These are phyloP conservation scores for Caretta caretta DNA, from an alignment of 2,113 vertebrate genomes.

Conservation along the genomic window DNA sequence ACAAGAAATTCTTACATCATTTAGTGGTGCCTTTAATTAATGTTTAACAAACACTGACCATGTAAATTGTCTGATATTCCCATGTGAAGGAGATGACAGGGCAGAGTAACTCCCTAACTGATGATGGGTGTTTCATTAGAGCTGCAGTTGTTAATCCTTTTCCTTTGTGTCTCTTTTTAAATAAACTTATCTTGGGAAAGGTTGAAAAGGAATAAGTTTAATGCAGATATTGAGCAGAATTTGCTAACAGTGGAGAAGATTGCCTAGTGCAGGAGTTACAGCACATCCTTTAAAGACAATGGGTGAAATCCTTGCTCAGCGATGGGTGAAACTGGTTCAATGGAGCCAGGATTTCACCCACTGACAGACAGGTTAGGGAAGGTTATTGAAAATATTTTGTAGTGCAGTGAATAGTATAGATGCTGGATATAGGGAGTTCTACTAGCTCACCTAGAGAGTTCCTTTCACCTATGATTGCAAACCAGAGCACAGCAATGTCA, in stretches of 20 bases:
- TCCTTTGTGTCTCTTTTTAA: slow-evolving; percentile 77
- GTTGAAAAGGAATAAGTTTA: slow-evolving; percentile 63
- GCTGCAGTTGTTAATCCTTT: slow-evolving; percentile 74
- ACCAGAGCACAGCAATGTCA: not conserved
- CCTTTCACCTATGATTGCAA: not conserved
- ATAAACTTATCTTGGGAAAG: slow-evolving; percentile 70
- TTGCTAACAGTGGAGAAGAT: slow-evolving; percentile 55
- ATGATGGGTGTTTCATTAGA: slow-evolving; percentile 72
- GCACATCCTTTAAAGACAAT: slow-evolving; percentile 41
- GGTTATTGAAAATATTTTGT: not conserved
- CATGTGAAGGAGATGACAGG: slow-evolving; percentile 65
- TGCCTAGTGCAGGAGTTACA: slow-evolving; percentile 47
- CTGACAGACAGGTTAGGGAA: slow-evolving; percentile 23
- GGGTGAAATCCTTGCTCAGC: not conserved
- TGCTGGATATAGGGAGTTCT: not conserved
- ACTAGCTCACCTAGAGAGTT: not conserved
- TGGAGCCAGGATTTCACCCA: not conserved
- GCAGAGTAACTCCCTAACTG: slow-evolving; percentile 36
- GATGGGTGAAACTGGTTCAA: not conserved
- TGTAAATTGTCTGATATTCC: slow-evolving; percentile 49
- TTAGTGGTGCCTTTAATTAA: slow-evolving; percentile 51
- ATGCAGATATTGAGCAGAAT: slow-evolving; percentile 72
- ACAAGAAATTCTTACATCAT: not conserved
- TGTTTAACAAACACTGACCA: slow-evolving; percentile 27
- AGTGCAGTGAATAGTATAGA: not conserved